Conservation (phyloP, 2,113 vertebrate genomes). For the Anas platyrhynchos region DNA sequence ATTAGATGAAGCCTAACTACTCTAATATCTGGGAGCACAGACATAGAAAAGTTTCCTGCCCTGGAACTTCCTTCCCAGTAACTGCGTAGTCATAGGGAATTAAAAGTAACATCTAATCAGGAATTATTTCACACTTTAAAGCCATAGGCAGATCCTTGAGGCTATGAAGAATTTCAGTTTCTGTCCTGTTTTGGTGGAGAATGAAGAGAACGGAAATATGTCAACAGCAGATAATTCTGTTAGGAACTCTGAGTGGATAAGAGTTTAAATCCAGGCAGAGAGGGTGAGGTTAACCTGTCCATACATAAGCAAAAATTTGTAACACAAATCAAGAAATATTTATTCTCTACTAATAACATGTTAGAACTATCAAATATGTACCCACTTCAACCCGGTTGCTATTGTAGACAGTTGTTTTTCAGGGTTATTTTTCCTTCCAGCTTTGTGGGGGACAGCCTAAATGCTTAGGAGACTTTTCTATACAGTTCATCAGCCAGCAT, state of each 20-base stretch:
- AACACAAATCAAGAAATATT: neutral
- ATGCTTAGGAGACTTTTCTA: neutral
- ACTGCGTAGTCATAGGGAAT: neutral
- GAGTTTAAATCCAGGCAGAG: neutral
- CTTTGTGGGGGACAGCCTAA: neutral
- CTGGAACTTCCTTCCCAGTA: neutral
- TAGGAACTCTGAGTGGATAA: neutral
- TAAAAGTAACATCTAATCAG: neutral
- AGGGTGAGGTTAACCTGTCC: neutral
- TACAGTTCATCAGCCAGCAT: neutral
- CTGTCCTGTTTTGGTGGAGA: neutral
- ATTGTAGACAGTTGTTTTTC: neutral
- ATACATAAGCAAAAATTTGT: neutral
- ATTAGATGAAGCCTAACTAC: neutral
- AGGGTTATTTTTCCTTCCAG: neutral
- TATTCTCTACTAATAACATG: neutral
- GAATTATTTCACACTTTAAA: neutral
- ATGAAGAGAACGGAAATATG: neutral
- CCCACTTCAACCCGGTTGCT: neutral
- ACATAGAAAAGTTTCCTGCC: neutral
- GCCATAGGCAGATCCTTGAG: neutral
- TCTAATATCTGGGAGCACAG: neutral
- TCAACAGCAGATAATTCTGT: neutral
- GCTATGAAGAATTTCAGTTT: neutral
- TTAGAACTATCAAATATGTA: neutral